phyloP scores from a whole-genome alignment of 2,113 vertebrate species.

The Bubalus kerabau region DNA sequence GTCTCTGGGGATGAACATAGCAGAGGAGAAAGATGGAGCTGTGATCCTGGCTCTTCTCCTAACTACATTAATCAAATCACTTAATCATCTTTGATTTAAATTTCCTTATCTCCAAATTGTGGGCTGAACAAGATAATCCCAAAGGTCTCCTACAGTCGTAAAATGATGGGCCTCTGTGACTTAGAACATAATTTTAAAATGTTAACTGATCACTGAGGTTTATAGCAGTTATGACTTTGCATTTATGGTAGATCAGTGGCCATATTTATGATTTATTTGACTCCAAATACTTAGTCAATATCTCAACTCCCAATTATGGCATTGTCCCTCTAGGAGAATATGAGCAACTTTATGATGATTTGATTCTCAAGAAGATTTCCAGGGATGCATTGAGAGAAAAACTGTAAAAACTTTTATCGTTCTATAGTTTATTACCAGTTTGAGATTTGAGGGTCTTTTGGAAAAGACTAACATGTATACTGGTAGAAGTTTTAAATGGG shows the following conservation, averaged over 20 bases:
- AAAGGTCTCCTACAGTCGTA: slow-evolving; percentile 11
- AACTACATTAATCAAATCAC: slow-evolving; percentile 42
- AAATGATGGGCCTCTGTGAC: slow-evolving; percentile 53
- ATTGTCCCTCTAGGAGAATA: slow-evolving; percentile 41
- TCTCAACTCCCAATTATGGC: slow-evolving; percentile 24
- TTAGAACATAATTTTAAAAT: slow-evolving; percentile 44
- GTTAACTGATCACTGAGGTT: slow-evolving; percentile 30
- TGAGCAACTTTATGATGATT: slow-evolving; percentile 34
- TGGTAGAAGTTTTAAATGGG: background rate
- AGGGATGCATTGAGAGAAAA: slow-evolving; percentile 21
- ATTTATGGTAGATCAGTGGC: slow-evolving; percentile 22
- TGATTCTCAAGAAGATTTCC: slow-evolving; percentile 37
- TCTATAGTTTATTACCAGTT: slow-evolving; percentile 32
- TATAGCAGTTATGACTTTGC: slow-evolving; percentile 24
- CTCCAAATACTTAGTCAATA: slow-evolving; percentile 16
- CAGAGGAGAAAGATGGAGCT: background rate
- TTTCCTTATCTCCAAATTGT: slow-evolving; percentile 43
- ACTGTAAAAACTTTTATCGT: slow-evolving; percentile 21
- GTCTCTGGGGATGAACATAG: background rate
- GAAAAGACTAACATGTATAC: background rate
- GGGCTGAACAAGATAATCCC: slow-evolving; percentile 33
- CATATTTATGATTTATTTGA: slow-evolving; percentile 55
- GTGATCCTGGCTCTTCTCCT: background rate
- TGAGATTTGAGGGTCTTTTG: slow-evolving; percentile 1
- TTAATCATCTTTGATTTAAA: slow-evolving; percentile 49